Conservation (phyloP, 2,888 invertebrate genomes). For the Leucophora obtusa region DNA sequence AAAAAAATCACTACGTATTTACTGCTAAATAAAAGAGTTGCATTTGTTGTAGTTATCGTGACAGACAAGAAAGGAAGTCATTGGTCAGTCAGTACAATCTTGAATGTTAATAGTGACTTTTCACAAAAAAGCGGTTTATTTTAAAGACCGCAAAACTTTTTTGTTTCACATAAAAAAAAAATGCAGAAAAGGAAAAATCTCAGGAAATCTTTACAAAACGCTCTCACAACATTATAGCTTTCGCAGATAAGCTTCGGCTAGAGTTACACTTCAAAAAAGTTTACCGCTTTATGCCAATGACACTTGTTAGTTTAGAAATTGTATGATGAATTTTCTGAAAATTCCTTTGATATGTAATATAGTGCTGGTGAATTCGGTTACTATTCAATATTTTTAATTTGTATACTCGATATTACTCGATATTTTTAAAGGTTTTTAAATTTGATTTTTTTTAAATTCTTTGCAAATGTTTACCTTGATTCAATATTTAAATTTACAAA, state of each 20-base stretch:
- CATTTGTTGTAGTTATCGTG: slow-evolving; percentile 43
- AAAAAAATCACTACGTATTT: slow-evolving; percentile 15
- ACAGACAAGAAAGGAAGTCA: slow-evolving; percentile 64
- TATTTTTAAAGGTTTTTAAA: too few relatives aligned
- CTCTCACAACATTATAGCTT: slow-evolving; percentile 33
- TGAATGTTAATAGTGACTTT: slow-evolving; percentile 45
- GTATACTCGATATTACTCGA: too few relatives aligned
- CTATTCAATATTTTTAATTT: too few relatives aligned
- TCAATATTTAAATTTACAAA: too few relatives aligned
- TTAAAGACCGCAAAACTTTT: slow-evolving; percentile 56
- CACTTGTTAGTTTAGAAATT: slow-evolving; percentile 36
- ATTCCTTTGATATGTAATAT: not conserved
- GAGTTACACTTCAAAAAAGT: slow-evolving; percentile 50
- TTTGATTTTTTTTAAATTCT: too few relatives aligned
- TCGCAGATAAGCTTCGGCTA: slow-evolving; percentile 34
- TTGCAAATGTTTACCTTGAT: too few relatives aligned
- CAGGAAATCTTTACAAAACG: slow-evolving; percentile 60
- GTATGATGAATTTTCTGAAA: slow-evolving; percentile 21
- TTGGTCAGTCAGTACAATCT: slow-evolving; percentile 61
- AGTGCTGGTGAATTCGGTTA: too few relatives aligned
- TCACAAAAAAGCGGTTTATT: slow-evolving; percentile 40
- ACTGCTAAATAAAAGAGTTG: not conserved
- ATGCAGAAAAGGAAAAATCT: slow-evolving; percentile 37
- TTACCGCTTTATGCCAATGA: slow-evolving; percentile 33
- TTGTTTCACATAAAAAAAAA: not conserved